These are phyloP conservation scores for Cyphomyrmex costatus DNA, from an alignment of 1,140 invertebrate genomes.

Conservation along the genomic window DNA sequence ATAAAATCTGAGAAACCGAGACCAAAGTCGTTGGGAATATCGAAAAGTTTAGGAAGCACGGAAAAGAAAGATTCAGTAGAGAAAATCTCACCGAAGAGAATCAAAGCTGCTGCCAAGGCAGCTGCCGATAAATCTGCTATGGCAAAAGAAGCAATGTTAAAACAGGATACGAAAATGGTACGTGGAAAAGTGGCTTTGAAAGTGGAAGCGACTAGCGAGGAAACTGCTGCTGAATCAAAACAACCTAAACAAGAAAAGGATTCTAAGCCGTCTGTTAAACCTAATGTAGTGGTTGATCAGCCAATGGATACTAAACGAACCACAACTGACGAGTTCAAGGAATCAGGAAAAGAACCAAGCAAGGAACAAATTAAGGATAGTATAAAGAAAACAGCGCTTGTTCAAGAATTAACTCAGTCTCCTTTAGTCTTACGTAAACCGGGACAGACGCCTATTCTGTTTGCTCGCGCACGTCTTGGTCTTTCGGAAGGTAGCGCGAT, in stretches of 20 bases:
- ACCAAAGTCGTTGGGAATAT: conserved; percentile 84
- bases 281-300: conserved; percentile 34
- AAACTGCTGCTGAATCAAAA: conserved; percentile 26
- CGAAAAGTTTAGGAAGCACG: conserved; percentile 84
- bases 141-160: conserved; percentile 26
- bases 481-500: conserved; percentile 93
- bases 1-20: conserved; percentile 80
- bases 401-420: conserved; percentile 85
- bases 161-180: conserved; percentile 45
- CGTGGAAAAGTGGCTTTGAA: conserved; percentile 23
- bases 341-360: conserved; percentile 1
- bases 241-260: conserved; percentile 34
- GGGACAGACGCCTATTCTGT: conserved; percentile 92
- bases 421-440: conserved; percentile 88
- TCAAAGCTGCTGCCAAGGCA: conserved; percentile 63
- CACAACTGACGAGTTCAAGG: conserved; percentile 6
- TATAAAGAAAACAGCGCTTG: conserved; percentile 71
- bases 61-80: conserved; percentile 84
- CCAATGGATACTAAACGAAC: not conserved
- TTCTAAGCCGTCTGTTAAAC: conserved; percentile 24
- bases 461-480: conserved; percentile 92
- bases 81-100: conserved; percentile 83
- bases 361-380: conserved; percentile 52
- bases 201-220: conserved; percentile 6
- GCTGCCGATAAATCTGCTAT: conserved; percentile 3